Evolutionary conservation across 92 coral and sea anemone genomes (phyloP).

Genomic region (Heteractis magnifica): DNA sequence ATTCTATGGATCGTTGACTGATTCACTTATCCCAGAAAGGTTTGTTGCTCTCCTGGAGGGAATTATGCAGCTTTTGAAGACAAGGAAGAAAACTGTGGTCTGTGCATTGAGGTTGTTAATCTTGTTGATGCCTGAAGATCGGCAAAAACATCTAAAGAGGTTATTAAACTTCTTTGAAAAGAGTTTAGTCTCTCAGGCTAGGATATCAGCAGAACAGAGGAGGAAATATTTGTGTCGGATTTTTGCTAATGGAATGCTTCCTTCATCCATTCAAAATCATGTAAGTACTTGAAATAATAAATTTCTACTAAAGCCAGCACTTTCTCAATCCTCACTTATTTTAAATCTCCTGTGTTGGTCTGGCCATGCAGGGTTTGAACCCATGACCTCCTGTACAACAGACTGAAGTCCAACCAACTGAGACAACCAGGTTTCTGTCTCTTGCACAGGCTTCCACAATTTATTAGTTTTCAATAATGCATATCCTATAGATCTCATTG

Average conservation of each 20-base stretch:
- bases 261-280: constrained; percentile 23
- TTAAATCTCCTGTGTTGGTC: too few species aligned
- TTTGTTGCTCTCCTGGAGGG: constrained; percentile 58
- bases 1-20: constrained; percentile 72
- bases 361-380: too few species aligned
- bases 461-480: too few species aligned
- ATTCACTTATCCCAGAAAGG: constrained; percentile 79
- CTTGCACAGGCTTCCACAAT: too few species aligned
- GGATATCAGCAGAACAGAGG: constrained; percentile 38
- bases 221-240: constrained; percentile 62
- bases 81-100: constrained; percentile 38
- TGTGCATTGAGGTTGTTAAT: constrained; percentile 65
- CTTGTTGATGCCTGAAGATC: constrained; percentile 55
- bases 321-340: too few species aligned
- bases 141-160: constrained; percentile 65
- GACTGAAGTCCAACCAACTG: too few species aligned
- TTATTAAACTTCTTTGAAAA: constrained; percentile 76
- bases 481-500: too few species aligned
- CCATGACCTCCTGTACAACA: too few species aligned
- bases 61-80: constrained; percentile 40
- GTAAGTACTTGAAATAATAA: not conserved
- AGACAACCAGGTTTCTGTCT: too few species aligned
- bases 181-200: constrained; percentile 43
- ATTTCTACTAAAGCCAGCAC: not conserved
- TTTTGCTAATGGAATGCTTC: constrained; percentile 76